Evolutionary conservation across 2,797 vertebrate species (phyloP), one percentile per base, ranked within the genome.

Genomic region (Limnodromus scolopaceus): DNA sequence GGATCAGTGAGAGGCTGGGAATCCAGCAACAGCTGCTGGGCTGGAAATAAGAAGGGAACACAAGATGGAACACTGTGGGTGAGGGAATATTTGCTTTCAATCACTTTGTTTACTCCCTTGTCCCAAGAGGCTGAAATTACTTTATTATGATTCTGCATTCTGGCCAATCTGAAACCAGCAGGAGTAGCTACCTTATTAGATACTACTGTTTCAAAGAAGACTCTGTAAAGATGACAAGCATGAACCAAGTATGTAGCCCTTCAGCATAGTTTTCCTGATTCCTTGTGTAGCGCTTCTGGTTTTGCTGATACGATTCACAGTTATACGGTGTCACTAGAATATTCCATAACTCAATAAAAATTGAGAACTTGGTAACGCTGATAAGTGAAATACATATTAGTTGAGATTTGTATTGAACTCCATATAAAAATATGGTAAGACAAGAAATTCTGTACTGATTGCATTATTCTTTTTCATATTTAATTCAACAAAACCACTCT

Each of bases 391-490:
- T 10, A 54, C 3, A 1, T 77, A 92, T 93, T 93, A 80, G 39
- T 25, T 83, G 71, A 93, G 39, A 87, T 89, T 91, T 85, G 63
- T 91, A 87, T 87, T 89, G 94, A 95, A 89, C 60, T 89, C 55
- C 55, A 45, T 84, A 89, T 51, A 85, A 91, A 95, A 93, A 95
- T 91, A 91, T n/a, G 88, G 46, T 84, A 90, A 94, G 78, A 89
- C 58, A 83, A 89, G 27, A 39, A 95, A 88, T 89, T 93, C 87
- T 95, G 82, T 89, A 91, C 48, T 86, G 88, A 94, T 88, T 88
- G 54, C 80, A 69, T 86, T 96, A 95, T 95, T 96, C 94, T 41
- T 96, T 96, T 97, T 97, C 95, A 96, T 96, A 96, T 97, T 97
- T 97, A 95, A 95, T 97, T 96, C 92, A 97, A 97, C 87, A 97